phyloP scores from a whole-genome alignment of 1,140 invertebrate genomes.

The Cotesia chilonis region DNA sequence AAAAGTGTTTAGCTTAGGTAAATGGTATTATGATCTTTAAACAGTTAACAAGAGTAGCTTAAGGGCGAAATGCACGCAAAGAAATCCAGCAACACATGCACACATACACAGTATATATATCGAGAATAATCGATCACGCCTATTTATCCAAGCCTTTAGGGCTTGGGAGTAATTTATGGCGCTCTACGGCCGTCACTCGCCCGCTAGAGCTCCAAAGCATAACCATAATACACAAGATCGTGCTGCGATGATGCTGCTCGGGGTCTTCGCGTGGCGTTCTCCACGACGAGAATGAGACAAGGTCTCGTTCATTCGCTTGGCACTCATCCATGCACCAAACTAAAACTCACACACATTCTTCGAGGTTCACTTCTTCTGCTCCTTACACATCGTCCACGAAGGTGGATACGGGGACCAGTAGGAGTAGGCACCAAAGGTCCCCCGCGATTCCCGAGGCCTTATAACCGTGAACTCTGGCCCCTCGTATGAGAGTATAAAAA shows the following conservation, averaged over 20 bases:
- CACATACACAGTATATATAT: conserved; percentile 2
- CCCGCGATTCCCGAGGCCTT: conserved; percentile 5
- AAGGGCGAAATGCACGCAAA: conserved; percentile 6
- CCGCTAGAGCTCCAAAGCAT: conserved; percentile 5
- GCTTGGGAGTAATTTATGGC: conserved; percentile 34
- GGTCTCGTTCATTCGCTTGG: conserved; percentile 17
- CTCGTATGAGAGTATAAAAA: conserved; percentile 44
- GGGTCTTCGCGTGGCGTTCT: conserved; percentile 29
- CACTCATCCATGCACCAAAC: neutral
- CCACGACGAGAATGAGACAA: conserved; percentile 32
- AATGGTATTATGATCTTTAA: conserved; percentile 14
- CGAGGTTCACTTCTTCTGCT: neutral
- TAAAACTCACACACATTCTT: neutral
- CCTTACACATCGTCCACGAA: neutral
- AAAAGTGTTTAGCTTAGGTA: no score
- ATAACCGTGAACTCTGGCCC: conserved; percentile 36
- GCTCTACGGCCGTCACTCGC: conserved; percentile 3
- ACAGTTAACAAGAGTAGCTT: conserved; percentile 22
- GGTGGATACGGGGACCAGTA: conserved; percentile 13
- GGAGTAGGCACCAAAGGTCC: conserved; percentile 11
- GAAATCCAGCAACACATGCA: neutral
- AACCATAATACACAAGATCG: conserved; percentile 40
- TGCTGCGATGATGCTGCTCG: conserved; percentile 46
- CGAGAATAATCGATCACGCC: conserved; percentile 36
- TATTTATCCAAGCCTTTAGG: conserved; percentile 34